These are phyloP conservation scores for Drosophila pseudoananassae DNA, from an alignment of 1,140 invertebrate species.

Conservation along the genomic window DNA sequence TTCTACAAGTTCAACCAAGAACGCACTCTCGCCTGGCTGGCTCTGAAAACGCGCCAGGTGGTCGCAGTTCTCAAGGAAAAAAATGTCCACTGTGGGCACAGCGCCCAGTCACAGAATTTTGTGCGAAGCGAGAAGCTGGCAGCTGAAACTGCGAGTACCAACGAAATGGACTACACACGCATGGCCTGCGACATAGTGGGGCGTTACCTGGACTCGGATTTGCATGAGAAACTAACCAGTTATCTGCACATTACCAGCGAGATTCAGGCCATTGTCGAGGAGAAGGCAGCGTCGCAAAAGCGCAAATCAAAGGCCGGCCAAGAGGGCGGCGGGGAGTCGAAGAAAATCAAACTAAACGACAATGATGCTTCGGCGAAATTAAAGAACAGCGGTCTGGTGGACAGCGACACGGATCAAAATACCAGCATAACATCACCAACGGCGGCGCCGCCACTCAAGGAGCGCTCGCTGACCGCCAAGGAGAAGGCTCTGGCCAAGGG, in stretches of 20 bases:
- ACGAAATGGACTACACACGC: constrained; percentile 75
- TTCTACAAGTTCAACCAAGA: constrained; percentile 92
- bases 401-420: constrained; percentile 51
- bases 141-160: constrained; percentile 76
- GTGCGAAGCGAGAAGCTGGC: constrained; percentile 86
- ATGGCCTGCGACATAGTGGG: constrained; percentile 77
- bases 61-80: constrained; percentile 87
- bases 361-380: constrained; percentile 39
- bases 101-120: constrained; percentile 89
- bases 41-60: constrained; percentile 88
- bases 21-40: constrained; percentile 90
- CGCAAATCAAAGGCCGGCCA: constrained; percentile 69
- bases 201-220: constrained; percentile 63
- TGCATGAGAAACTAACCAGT: constrained; percentile 58
- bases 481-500: constrained; percentile 90
- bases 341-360: constrained; percentile 69
- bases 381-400: constrained; percentile 56
- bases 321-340: constrained; percentile 35
- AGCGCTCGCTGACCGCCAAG: constrained; percentile 86
- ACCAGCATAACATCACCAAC: constrained; percentile 27
- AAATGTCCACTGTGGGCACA: constrained; percentile 89
- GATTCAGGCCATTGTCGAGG: constrained; percentile 66
- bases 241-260: constrained; percentile 70
- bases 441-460: constrained; percentile 77
- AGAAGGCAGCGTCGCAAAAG: constrained; percentile 58